Evolutionary conservation across 2,797 vertebrate genomes (phyloP), one percentile per base, ranked within the genome.

Genomic region (Huso huso): DNA sequence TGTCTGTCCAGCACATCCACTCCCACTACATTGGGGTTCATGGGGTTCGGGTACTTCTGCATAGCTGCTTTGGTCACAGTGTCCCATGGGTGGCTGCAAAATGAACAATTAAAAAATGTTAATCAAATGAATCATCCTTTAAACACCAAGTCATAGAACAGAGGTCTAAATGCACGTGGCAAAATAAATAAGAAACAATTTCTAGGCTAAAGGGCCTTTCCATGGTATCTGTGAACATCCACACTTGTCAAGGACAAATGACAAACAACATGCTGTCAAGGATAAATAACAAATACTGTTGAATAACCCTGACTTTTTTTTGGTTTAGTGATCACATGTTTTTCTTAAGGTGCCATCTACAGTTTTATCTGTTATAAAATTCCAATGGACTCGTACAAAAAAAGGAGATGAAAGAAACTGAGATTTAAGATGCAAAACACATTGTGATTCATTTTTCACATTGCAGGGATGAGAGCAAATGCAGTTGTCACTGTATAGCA

Each of bases 31-130:
- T 84, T 94, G 4, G 97, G 92, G 79, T 97, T 99, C 96, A 99
- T 98, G 12, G 97, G 97, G 61, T 99, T 99, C 0, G 97, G 97
- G 62, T 99, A 99, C 57, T 99, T 99, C 87, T 94, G 92, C 97
- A 99, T 99, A 0, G 97, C 97, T 12, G 97, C 97, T 6, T 93
- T 96, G 10, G 91, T 97, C 18, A 99, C 97, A 0, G 87, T 99
- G 70, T 99, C 95, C 97, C 97, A 99, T 4, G 96, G 96, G 77
- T 99, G 97, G 70, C 97, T 99, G 84, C 50, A 50, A 48, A 72
- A 57, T 72, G 0, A 69, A 68, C 6, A 10, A 66, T 23, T 74
- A 73, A 64, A 64, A 23, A 68, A 0, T 9, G 3, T 18, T 48
- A 63, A 15, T 37, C 6, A 6, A 65, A 12, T 10, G 48, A 0